Percentiles rank a stretch among this genome's conserved stretches.
phyloP scores from a whole-genome alignment of 2,113 vertebrate species.

The Recurvirostra avosetta region DNA sequence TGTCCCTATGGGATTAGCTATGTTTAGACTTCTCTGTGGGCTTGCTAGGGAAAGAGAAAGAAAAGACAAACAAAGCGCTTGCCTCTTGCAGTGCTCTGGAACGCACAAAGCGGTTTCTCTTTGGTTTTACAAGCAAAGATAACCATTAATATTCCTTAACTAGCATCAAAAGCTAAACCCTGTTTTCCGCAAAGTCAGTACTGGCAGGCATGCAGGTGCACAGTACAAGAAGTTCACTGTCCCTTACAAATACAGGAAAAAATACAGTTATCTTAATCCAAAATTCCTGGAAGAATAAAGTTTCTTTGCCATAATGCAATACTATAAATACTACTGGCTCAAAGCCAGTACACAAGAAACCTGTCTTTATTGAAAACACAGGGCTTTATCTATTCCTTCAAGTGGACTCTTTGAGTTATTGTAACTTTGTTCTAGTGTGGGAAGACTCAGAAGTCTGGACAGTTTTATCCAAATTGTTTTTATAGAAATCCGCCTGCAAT shows the following conservation, averaged over 20 bases:
- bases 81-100: constrained; percentile 28
- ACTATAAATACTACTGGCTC: constrained; percentile 18
- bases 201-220: constrained; percentile 14
- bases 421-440: not conserved
- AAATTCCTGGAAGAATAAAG: not conserved
- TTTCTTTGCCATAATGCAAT: not conserved
- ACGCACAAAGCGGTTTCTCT: not conserved
- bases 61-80: constrained; percentile 51
- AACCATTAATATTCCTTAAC: constrained; percentile 38
- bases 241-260: not conserved
- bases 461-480: not conserved
- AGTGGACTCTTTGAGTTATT: not conserved
- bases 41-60: constrained; percentile 54
- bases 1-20: constrained; percentile 59
- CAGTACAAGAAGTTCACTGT: not conserved
- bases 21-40: constrained; percentile 57
- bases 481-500: not conserved
- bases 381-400: not conserved
- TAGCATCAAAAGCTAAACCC: not conserved
- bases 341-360: not conserved
- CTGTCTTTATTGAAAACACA: not conserved
- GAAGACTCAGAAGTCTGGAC: not conserved
- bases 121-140: constrained; percentile 22
- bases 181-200: constrained; percentile 16
- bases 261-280: not conserved